Evolutionary conservation across 2,113 vertebrate genomes (phyloP).

Genomic region (Microcebus jonahi): DNA sequence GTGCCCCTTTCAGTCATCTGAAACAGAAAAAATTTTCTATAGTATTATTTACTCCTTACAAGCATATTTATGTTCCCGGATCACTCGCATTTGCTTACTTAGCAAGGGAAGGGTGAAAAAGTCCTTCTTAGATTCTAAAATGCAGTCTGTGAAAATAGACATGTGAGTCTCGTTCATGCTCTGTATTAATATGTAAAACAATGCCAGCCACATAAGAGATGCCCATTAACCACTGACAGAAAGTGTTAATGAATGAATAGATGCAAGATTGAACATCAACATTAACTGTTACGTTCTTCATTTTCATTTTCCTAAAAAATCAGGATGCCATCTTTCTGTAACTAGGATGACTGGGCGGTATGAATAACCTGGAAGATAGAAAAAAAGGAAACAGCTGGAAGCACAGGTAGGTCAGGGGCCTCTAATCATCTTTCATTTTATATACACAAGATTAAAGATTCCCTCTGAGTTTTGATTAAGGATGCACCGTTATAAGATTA

Average conservation of each 20-base stretch:
- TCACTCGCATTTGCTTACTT: background rate
- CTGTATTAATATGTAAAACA: background rate
- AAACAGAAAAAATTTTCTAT: background rate
- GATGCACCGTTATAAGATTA: conserved; percentile 94
- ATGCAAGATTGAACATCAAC: background rate
- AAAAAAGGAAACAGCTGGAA: conserved; percentile 82
- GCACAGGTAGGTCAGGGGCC: conserved; percentile 81
- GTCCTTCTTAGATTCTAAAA: background rate
- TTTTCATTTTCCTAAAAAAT: background rate
- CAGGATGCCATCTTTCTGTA: background rate
- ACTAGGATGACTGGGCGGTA: background rate
- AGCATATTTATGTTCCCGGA: background rate
- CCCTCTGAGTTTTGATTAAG: conserved; percentile 93
- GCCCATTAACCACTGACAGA: background rate
- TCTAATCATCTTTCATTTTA: conserved; percentile 88
- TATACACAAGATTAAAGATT: conserved; percentile 92
- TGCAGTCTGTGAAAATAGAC: background rate
- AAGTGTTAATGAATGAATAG: background rate
- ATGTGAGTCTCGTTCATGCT: background rate
- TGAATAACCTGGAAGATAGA: conserved; percentile 43
- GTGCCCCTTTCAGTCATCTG: background rate
- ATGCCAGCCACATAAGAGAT: background rate
- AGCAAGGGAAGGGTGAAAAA: background rate
- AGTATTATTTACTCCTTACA: background rate
- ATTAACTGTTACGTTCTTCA: background rate